phyloP scores from a whole-genome alignment of 2,797 vertebrate genomes.

The Helarctos malayanus region DNA sequence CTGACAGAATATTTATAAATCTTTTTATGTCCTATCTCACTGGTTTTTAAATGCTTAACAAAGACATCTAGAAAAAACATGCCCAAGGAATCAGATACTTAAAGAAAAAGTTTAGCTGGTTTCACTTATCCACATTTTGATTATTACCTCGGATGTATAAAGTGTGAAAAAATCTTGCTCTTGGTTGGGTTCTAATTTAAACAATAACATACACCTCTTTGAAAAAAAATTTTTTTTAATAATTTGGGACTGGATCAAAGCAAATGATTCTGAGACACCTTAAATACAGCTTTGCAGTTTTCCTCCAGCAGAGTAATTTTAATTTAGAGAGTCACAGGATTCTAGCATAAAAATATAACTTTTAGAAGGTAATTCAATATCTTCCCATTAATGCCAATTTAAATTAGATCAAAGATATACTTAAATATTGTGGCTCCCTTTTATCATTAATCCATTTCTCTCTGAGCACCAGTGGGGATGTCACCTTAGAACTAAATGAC shows the following conservation, averaged over 20 bases:
- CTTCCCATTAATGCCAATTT: not conserved
- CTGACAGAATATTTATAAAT: conserved; percentile 26
- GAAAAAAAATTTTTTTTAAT: not conserved
- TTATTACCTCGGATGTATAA: not conserved
- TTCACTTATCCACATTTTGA: conserved; percentile 53
- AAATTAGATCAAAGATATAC: conserved; percentile 33
- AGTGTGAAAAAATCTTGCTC: conserved; percentile 19
- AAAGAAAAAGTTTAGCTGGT: conserved; percentile 31
- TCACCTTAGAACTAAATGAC: conserved; percentile 18
- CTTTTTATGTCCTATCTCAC: conserved; percentile 20
- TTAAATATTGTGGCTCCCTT: conserved; percentile 15
- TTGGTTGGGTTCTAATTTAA: conserved; percentile 50
- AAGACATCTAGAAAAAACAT: conserved; percentile 41
- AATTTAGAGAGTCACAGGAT: conserved; percentile 13
- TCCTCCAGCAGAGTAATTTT: conserved; percentile 51
- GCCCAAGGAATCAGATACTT: conserved; percentile 21
- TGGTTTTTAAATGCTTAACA: conserved; percentile 54
- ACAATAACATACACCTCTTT: conserved; percentile 8
- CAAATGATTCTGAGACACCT: conserved; percentile 51
- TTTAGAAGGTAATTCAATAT: conserved; percentile 50
- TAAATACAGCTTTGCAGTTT: not conserved
- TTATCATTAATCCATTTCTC: conserved; percentile 48
- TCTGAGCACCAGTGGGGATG: not conserved
- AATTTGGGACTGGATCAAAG: conserved; percentile 41
- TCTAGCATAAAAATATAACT: conserved; percentile 38